Conservation (phyloP, 1,140 invertebrate species). For the Lineus longissimus region DNA sequence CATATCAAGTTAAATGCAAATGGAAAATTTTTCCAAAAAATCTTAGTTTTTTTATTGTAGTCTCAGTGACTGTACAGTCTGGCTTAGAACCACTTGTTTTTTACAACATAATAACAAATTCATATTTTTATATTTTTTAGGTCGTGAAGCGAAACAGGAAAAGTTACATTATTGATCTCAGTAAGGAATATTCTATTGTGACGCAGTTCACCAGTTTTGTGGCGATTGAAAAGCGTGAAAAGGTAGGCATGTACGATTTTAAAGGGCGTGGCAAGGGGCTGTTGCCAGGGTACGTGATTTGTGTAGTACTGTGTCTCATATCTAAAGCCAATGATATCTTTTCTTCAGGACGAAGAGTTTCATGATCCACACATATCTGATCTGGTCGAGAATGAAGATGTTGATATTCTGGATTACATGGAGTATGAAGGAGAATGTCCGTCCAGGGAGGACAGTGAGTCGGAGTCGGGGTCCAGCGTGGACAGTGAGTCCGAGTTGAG, state of each 20-base stretch:
- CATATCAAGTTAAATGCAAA: no score
- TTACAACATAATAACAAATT: no score
- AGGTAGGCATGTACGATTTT: constrained; percentile 24
- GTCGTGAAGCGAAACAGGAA: constrained; percentile 40
- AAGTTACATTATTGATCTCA: constrained; percentile 45
- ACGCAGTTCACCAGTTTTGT: constrained; percentile 53
- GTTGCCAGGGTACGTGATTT: background rate
- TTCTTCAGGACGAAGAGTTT: constrained; percentile 28
- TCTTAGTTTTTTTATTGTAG: no score
- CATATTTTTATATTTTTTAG: constrained; percentile 27
- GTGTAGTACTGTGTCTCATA: background rate
- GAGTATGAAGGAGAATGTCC: constrained; percentile 21
- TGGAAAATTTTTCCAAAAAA: no score
- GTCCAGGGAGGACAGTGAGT: no score
- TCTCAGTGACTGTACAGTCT: no score
- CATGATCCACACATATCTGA: constrained; percentile 29
- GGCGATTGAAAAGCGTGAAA: constrained; percentile 49
- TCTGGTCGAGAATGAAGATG: constrained; percentile 28
- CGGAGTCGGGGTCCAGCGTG: no score
- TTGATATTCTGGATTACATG: constrained; percentile 34
- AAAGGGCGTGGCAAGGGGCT: background rate
- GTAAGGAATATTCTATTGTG: constrained; percentile 50
- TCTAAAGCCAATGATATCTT: background rate
- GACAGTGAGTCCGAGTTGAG: no score
- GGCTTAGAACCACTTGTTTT: no score